Base-by-base conservation (phyloP, 2,888 invertebrate species). In the Mythimna impura region DNA sequence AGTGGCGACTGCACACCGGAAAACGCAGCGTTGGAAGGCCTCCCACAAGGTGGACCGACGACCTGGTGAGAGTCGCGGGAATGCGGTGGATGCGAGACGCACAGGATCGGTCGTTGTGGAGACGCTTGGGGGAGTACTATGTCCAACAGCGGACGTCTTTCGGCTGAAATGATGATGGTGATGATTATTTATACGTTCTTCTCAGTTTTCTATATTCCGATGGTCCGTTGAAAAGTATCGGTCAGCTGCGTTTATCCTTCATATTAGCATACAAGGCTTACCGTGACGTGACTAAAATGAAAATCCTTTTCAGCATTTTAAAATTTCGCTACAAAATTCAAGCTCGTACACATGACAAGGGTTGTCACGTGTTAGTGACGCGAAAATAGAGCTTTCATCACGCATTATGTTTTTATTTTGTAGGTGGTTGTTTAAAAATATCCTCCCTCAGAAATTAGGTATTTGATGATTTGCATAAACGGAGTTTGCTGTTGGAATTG, bases 271-370 rank as follows among this genome's bases (percentile, higher is more conserved):
- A 80, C 64, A 70, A 68, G 64, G 75, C 62, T 74, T 66, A 67
- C 22, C 50, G 25, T 80, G 67, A 75, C 84, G 84, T 80, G 84
- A 80, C 76, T 25, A 75, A 80, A 80, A 80, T 74, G 66, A 80
- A 80, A 83, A 80, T 71, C 67, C 64, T 43, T 62, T 61, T 52
- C 65, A 54, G 67, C 57, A 71, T 83, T 80, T 80, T 80, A 80
- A 80, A 80, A 83, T 80, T 83, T 80, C 34, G 65, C 50, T 50
- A 74, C 81, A 65, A 83, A 80, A 80, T 80, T 80, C 67, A 66
- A 62, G 80, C 66, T 73, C 54, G 47, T 64, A 54, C 61, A 25
- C 60, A 58, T 80, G 75, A 67, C 54, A 57, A 80, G 84, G 80
- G 80, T 66, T 83, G 67, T 36, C 84, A 66, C 54, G 40, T 50